phyloP scores from a whole-genome alignment of 2,797 vertebrate genomes.

The Acrocephalus scirpaceus region DNA sequence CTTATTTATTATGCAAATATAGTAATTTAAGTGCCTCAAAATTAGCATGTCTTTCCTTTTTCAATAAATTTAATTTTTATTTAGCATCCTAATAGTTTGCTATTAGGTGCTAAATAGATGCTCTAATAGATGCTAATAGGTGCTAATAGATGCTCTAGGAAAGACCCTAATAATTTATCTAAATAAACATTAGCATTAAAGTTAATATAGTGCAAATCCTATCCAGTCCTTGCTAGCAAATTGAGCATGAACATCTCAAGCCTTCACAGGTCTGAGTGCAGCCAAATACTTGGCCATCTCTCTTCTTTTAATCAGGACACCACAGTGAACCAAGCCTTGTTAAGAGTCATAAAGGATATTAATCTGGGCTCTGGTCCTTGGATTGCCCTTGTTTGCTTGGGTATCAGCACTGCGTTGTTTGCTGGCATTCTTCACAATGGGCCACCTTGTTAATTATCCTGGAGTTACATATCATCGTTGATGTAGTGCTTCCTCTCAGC shows the following conservation, averaged over 20 bases:
- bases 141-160: not conserved
- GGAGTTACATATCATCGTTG: not conserved
- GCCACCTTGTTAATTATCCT: constrained; percentile 40
- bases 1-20: not conserved
- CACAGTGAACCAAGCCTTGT: not conserved
- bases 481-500: not conserved
- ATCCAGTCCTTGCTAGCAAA: not conserved
- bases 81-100: not conserved
- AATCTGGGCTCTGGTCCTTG: constrained; percentile 24
- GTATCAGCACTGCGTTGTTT: not conserved
- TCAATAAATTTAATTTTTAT: not conserved
- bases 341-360: constrained; percentile 22
- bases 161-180: not conserved
- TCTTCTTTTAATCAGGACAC: constrained; percentile 26
- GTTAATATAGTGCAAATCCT: not conserved
- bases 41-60: not conserved
- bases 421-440: not conserved
- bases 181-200: not conserved
- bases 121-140: no score
- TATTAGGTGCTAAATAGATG: no score
- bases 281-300: not conserved
- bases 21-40: not conserved
- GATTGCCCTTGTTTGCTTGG: constrained; percentile 23
- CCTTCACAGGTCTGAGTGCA: not conserved
- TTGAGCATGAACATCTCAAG: not conserved